phyloP scores from a whole-genome alignment of 2,113 vertebrate genomes.

The Centropristis striata region DNA sequence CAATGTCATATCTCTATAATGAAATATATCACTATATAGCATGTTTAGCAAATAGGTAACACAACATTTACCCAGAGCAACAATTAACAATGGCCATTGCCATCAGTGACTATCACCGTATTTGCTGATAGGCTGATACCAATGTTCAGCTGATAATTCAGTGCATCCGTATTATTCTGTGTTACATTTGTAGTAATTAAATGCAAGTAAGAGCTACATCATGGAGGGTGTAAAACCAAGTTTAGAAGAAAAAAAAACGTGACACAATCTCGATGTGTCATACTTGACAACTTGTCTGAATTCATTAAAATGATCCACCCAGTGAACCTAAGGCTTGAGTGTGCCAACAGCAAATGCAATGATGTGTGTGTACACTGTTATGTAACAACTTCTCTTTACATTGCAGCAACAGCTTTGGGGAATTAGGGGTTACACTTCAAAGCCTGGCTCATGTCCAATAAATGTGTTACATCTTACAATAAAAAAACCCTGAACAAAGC shows the following conservation, averaged over 20 bases:
- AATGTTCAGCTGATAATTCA: too few relatives aligned
- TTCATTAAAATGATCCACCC: neutral
- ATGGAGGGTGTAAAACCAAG: neutral
- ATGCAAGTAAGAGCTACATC: neutral
- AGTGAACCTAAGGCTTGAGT: neutral
- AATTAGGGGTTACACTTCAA: neutral
- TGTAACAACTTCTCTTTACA: constrained; percentile 10
- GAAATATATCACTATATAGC: too few relatives aligned
- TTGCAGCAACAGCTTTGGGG: neutral
- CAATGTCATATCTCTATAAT: too few relatives aligned
- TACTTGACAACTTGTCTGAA: constrained; percentile 22
- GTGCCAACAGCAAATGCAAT: neutral
- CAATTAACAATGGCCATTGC: too few relatives aligned
- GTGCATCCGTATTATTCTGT: neutral
- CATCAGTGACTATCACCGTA: too few relatives aligned
- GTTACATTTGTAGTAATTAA: neutral
- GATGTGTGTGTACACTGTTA: neutral
- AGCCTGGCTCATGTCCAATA: constrained; percentile 13
- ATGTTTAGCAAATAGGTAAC: too few relatives aligned
- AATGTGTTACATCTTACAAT: constrained; percentile 7
- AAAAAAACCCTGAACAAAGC: neutral
- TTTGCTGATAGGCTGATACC: too few relatives aligned
- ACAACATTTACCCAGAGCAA: too few relatives aligned
- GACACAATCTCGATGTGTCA: constrained; percentile 3
- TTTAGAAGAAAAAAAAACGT: neutral